Base-by-base conservation (phyloP, 2,113 vertebrate genomes). In the Erythrocebus patas region DNA sequence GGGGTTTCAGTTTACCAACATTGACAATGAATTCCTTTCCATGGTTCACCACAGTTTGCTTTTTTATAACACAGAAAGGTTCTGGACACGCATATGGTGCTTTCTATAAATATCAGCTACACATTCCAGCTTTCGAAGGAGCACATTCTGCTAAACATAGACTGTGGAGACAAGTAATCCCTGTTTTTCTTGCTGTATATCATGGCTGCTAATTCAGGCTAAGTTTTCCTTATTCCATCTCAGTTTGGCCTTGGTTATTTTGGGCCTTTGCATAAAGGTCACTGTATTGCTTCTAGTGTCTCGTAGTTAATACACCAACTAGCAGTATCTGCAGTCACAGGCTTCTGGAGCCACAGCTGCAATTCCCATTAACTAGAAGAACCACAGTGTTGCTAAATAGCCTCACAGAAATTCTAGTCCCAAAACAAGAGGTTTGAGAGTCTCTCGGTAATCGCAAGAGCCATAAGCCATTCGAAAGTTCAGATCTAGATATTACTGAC, bases 111-210 rank as follows among this genome's bases (percentile, higher is more conserved):
- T 95, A 97, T 64, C 85, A 86, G 35, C 66, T 52, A 64, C 91
- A 48, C 80, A 75, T 93, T 97, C 66, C 96, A 97, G 59, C 89
- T 95, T 97, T 97, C 22, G 10, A 96, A 93, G 94, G 93, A 97
- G 93, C 82, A 95, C 70, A 80, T 82, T 96, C 80, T 95, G 70
- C 96, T 97, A 96, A 97, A 98, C 94, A 95, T 30, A 96, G 97
- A 89, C 82, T 83, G 38, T 48, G 52, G 84, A 97, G 96, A 91
- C 13, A 7, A 95, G 89, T 57, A 61, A 81, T 73, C 40, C 61
- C 86, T 97, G 95, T 89, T 91, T 96, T 92, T 73, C 45, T 91
- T 88, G 64, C 64, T 93, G 73, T 85, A 59, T 73, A 91, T 96
- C 82, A 88, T 40, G 85, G 38, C 27, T 84, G 81, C 82, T 96